A percentile compares a stretch with the other conserved stretches of the same genome.
Evolutionary conservation across 2,797 vertebrate genomes (phyloP).

Genomic region (Sebastes aleutianus): DNA sequence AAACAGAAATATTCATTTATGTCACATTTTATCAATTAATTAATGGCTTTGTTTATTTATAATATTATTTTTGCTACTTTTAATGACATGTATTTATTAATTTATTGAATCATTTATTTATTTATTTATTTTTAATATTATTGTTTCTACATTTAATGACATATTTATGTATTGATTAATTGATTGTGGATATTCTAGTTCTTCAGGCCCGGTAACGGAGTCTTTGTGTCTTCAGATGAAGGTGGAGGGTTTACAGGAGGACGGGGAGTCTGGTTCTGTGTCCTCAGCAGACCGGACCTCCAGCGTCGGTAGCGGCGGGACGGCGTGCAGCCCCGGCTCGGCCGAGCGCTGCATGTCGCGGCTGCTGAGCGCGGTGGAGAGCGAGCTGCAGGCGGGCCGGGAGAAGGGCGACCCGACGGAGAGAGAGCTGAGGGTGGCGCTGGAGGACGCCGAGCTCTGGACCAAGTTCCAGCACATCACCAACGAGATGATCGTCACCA

Average conservation of each 20-base stretch:
- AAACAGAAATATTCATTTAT: too few relatives aligned
- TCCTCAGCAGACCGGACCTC: slow-evolving; percentile 13
- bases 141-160: too few relatives aligned
- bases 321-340: neutral
- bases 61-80: too few relatives aligned
- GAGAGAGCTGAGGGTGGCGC: slow-evolving; percentile 88
- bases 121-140: too few relatives aligned
- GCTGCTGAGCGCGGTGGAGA: slow-evolving; percentile 92
- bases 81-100: too few relatives aligned
- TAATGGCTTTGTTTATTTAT: too few relatives aligned
- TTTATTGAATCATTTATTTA: too few relatives aligned
- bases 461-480: slow-evolving; percentile 93
- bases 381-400: slow-evolving; percentile 89
- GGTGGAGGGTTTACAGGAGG: slow-evolving; percentile 72
- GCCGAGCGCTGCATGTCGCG: slow-evolving; percentile 81
- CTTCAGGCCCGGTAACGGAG: too few relatives aligned
- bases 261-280: slow-evolving; percentile 1
- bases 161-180: too few relatives aligned
- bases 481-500: slow-evolving; percentile 99
- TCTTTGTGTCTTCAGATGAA: slow-evolving; percentile 71
- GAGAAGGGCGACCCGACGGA: slow-evolving; percentile 97
- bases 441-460: slow-evolving; percentile 94
- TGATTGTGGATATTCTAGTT: too few relatives aligned
- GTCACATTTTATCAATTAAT: too few relatives aligned
- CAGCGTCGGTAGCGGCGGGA: neutral